These are phyloP conservation scores for Watersipora subatra DNA, from an alignment of 1,140 invertebrate species.

Conservation along the genomic window DNA sequence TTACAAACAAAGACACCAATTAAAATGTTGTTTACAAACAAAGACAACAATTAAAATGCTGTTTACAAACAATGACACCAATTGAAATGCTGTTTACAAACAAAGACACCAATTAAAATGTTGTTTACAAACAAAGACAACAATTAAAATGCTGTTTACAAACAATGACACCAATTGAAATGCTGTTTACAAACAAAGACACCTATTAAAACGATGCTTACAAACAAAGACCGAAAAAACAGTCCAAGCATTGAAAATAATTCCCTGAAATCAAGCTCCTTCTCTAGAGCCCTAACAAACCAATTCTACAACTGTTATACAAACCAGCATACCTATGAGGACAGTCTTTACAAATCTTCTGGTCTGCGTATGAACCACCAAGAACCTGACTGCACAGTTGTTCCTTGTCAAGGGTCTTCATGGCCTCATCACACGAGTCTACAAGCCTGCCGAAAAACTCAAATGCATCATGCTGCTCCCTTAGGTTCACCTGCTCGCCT, in stretches of 20 bases:
- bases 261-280: too few species aligned
- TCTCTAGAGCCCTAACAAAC: too few species aligned
- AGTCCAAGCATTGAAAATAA: too few species aligned
- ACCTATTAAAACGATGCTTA: not conserved
- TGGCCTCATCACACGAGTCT: constrained; percentile 86
- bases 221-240: too few species aligned
- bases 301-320: not conserved
- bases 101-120: not conserved
- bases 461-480: constrained; percentile 95
- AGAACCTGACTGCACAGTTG: constrained; percentile 86
- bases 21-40: too few species aligned
- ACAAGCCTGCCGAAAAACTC: constrained; percentile 98
- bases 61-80: not conserved
- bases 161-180: not conserved
- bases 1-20: too few species aligned
- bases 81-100: not conserved
- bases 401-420: constrained; percentile 79
- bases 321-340: constrained; percentile 67
- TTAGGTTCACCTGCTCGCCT: constrained; percentile 89
- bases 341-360: constrained; percentile 98
- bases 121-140: too few species aligned
- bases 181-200: not conserved
- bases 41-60: too few species aligned
- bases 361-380: constrained; percentile 92
- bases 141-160: too few species aligned